Conservation (phyloP, 2,888 invertebrate genomes). For the Drosophila prostipennis region DNA sequence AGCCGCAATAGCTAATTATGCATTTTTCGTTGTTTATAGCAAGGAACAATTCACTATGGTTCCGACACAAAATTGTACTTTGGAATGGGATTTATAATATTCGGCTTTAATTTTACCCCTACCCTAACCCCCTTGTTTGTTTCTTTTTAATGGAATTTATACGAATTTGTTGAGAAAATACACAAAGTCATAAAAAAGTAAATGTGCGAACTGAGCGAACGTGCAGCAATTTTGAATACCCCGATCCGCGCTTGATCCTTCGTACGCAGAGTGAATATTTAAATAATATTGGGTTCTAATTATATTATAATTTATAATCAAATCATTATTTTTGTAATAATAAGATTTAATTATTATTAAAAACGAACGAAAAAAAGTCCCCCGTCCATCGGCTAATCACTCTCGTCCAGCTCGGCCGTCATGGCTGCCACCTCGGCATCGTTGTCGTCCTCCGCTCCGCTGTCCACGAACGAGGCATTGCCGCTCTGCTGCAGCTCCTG, state of each 20-base stretch:
- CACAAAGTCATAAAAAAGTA: conserved; percentile 48
- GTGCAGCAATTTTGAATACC: conserved; percentile 33
- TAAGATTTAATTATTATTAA: conserved; percentile 82
- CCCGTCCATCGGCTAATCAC: conserved; percentile 52
- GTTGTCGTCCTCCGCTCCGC: conserved; percentile 64
- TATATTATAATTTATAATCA: conserved; percentile 80
- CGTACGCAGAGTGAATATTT: conserved; percentile 66
- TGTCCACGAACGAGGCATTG: conserved; percentile 66
- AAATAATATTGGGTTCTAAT: conserved; percentile 78
- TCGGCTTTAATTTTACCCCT: conserved; percentile 36
- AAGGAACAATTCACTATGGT: conserved; percentile 59
- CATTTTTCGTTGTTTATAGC: conserved; percentile 72
- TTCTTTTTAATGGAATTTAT: conserved; percentile 61
- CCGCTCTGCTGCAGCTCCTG: conserved; percentile 78
- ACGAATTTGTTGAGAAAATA: conserved; percentile 71
- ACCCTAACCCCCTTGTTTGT: conserved; percentile 51
- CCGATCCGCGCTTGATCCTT: conserved; percentile 24
- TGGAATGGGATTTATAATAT: conserved; percentile 55
- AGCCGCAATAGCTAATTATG: conserved; percentile 55
- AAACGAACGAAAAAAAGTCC: conserved; percentile 50
- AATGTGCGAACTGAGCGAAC: conserved; percentile 48
- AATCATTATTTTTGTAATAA: conserved; percentile 79
- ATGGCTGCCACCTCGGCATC: conserved; percentile 69
- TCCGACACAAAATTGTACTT: conserved; percentile 60
- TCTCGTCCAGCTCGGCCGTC: conserved; percentile 64